Evolutionary conservation across 2,797 vertebrate species (phyloP).

Genomic region (Syngnathus acus): DNA sequence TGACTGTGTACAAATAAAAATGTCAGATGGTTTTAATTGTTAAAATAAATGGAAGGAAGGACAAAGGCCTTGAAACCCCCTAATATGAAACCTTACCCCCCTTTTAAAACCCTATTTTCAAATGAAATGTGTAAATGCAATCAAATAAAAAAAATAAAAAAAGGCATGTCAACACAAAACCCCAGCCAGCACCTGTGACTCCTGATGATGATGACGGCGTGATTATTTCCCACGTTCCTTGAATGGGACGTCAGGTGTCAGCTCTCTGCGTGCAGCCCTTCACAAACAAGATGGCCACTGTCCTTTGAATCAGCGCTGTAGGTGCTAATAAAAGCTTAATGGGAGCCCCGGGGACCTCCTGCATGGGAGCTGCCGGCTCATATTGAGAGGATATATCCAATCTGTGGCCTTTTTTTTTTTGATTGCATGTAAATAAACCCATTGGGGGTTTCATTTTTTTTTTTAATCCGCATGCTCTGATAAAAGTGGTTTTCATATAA

Average conservation of each 20-base stretch:
- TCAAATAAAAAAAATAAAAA: no score
- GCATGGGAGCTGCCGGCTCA: not conserved
- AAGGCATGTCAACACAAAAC: not conserved
- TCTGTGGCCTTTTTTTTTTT: not conserved
- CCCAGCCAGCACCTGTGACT: not conserved
- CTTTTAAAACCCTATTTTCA: not conserved
- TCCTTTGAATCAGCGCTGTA: not conserved
- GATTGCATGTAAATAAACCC: not conserved
- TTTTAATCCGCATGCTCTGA: not conserved
- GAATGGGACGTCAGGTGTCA: conserved; percentile 1
- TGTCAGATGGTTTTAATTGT: not conserved
- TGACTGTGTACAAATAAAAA: not conserved
- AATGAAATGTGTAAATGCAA: not conserved
- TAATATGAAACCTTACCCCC: no score
- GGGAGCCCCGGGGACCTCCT: not conserved
- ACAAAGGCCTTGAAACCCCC: no score
- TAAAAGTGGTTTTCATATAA: not conserved
- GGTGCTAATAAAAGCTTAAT: not conserved
- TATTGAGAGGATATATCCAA: not conserved
- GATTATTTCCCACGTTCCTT: not conserved
- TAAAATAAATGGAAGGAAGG: not conserved
- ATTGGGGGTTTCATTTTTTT: not conserved
- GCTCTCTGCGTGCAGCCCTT: not conserved
- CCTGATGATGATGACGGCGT: not conserved
- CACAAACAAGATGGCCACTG: not conserved